Evolutionary conservation across 2,888 invertebrate genomes (phyloP).

Genomic region (Heliconius charithonia): DNA sequence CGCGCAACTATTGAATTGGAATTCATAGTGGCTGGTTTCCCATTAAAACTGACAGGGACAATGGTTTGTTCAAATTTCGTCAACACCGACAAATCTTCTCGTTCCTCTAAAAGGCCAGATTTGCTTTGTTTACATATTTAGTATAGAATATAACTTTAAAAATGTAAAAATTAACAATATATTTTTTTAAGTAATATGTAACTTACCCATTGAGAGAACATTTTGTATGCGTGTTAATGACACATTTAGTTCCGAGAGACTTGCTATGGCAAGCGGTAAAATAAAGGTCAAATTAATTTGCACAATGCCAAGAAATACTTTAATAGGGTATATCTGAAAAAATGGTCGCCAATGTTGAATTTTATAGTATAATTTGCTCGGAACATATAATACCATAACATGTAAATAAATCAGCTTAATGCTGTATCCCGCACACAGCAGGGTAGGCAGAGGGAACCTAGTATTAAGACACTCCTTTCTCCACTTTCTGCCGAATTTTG

Average conservation of each 20-base stretch:
- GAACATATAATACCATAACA: neutral
- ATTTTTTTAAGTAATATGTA: neutral
- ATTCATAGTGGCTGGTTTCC: slow-evolving; percentile 49
- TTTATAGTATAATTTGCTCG: neutral
- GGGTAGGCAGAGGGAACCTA: no score
- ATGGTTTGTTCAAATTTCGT: slow-evolving; percentile 49
- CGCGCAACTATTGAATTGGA: slow-evolving; percentile 52
- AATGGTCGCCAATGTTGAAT: neutral
- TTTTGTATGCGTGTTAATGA: slow-evolving; percentile 84
- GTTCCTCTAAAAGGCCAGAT: slow-evolving; percentile 62
- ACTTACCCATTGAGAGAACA: slow-evolving; percentile 79
- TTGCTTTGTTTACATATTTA: neutral
- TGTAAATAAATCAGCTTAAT: neutral
- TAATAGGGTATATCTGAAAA: slow-evolving; percentile 83
- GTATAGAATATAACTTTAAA: no score
- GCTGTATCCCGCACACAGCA: no score
- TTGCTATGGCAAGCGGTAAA: slow-evolving; percentile 81
- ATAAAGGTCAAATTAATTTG: slow-evolving; percentile 83
- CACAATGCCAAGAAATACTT: slow-evolving; percentile 83
- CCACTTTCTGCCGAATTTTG: no score
- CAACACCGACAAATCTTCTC: slow-evolving; percentile 58
- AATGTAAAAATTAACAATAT: no score
- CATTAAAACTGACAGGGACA: slow-evolving; percentile 56
- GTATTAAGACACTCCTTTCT: no score
- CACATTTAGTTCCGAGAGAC: slow-evolving; percentile 83